A percentile compares a stretch with the other conserved stretches of the same genome.
Evolutionary conservation across 1,140 invertebrate species (phyloP).

Genomic region (Adelges cooleyi): DNA sequence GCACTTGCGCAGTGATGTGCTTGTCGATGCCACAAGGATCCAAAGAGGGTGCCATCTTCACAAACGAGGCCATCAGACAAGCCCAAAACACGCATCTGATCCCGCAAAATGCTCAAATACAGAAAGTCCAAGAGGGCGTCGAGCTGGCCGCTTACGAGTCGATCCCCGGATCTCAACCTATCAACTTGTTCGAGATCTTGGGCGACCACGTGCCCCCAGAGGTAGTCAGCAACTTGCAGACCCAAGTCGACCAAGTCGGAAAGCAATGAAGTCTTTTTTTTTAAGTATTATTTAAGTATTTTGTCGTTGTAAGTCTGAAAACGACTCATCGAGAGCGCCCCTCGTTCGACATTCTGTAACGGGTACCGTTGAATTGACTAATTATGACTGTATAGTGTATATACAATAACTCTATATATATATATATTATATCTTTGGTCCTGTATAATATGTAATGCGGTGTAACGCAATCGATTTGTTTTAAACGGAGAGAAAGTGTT

Average conservation of each 20-base stretch:
- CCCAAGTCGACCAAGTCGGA: constrained; percentile 70
- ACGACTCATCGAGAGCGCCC: not conserved
- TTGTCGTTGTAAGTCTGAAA: not conserved
- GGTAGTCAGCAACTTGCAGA: constrained; percentile 73
- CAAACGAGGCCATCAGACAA: constrained; percentile 72
- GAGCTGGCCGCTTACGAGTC: constrained; percentile 69
- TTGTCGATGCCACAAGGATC: constrained; percentile 45
- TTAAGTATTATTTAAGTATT: not conserved
- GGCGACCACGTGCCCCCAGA: constrained; percentile 69
- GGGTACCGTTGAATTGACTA: not conserved
- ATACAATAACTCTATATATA: too few relatives aligned
- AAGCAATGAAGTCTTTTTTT: constrained; percentile 28
- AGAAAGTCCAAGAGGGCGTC: constrained; percentile 72
- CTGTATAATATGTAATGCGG: not conserved
- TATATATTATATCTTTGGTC: too few relatives aligned
- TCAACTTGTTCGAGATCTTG: constrained; percentile 66
- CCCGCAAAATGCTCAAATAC: constrained; percentile 71
- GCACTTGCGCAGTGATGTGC: constrained; percentile 3
- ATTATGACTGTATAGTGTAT: not conserved
- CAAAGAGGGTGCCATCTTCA: constrained; percentile 64
- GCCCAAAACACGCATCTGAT: constrained; percentile 70
- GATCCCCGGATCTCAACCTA: constrained; percentile 67
- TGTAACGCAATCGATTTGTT: not conserved
- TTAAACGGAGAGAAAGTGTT: constrained; percentile 12
- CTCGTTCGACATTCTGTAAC: not conserved